These are phyloP conservation scores for Phorcus lineatus DNA, from an alignment of 2,888 invertebrate species.

Conservation along the genomic window DNA sequence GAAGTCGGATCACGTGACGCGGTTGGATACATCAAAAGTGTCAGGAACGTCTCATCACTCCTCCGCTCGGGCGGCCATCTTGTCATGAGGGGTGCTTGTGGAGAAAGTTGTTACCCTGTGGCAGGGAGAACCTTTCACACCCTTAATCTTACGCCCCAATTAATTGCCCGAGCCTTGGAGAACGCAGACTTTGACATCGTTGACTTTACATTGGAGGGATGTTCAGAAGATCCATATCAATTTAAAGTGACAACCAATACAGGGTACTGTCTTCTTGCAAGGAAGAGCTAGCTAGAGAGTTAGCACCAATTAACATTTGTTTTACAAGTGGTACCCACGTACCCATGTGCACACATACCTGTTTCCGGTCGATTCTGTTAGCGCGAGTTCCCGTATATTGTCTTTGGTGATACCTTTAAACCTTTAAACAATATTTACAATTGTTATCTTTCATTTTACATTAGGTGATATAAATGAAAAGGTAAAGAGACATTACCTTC, in stretches of 20 bases:
- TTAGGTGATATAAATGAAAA: too few species aligned
- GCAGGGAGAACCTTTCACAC: neutral
- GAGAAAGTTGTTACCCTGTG: neutral
- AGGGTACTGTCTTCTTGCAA: too few species aligned
- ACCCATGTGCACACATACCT: too few species aligned
- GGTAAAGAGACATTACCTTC: too few species aligned
- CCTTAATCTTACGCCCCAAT: neutral
- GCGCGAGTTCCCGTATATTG: too few species aligned
- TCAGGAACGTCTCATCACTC: neutral
- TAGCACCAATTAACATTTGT: too few species aligned
- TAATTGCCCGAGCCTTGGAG: neutral
- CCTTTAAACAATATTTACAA: too few species aligned
- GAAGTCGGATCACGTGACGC: neutral
- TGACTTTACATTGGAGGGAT: neutral
- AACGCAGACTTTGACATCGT: neutral
- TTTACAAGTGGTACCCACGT: too few species aligned
- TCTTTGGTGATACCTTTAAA: too few species aligned
- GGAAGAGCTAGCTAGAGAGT: too few species aligned
- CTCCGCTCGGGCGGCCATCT: neutral
- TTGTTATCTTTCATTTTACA: too few species aligned
- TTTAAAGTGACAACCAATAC: neutral
- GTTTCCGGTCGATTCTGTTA: too few species aligned
- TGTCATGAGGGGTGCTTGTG: neutral
- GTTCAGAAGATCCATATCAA: neutral
- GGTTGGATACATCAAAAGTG: neutral